Evolutionary conservation across 2,888 invertebrate genomes (phyloP).

Genomic region (Leucophenga maculata): DNA sequence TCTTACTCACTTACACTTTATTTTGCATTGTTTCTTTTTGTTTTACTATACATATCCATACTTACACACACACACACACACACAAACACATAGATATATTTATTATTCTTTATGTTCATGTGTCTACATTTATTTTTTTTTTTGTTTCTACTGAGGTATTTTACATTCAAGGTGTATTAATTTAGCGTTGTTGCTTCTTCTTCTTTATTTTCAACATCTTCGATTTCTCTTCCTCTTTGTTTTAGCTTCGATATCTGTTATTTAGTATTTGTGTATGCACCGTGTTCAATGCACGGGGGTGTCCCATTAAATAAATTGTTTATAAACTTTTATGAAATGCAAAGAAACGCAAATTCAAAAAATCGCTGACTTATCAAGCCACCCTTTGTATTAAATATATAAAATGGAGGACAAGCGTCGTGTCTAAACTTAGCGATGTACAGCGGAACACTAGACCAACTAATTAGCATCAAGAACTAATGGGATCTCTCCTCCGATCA

Average conservation of each 20-base stretch:
- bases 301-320: too few species aligned
- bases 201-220: slow-evolving; percentile 18
- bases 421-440: too few species aligned
- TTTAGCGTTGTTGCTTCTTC: slow-evolving; percentile 41
- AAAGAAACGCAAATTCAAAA: too few species aligned
- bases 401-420: too few species aligned
- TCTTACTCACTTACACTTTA: not conserved
- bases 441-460: too few species aligned
- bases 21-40: slow-evolving; percentile 1
- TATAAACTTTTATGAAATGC: too few species aligned
- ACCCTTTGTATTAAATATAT: too few species aligned
- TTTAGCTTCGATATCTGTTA: slow-evolving; percentile 36
- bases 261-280: slow-evolving; percentile 6
- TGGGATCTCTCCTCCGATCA: too few species aligned
- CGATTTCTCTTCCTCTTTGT: slow-evolving; percentile 25
- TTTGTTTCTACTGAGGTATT: slow-evolving; percentile 29
- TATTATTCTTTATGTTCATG: slow-evolving; percentile 13
- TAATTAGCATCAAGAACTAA: too few species aligned
- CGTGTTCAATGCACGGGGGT: too few species aligned
- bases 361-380: too few species aligned
- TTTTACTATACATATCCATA: not conserved
- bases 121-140: slow-evolving; percentile 27
- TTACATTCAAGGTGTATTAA: slow-evolving; percentile 52
- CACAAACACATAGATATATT: not conserved
- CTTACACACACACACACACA: not conserved